These are phyloP conservation scores for Schizotus pectinicornis DNA, from an alignment of 2,888 invertebrate species.

Conservation along the genomic window DNA sequence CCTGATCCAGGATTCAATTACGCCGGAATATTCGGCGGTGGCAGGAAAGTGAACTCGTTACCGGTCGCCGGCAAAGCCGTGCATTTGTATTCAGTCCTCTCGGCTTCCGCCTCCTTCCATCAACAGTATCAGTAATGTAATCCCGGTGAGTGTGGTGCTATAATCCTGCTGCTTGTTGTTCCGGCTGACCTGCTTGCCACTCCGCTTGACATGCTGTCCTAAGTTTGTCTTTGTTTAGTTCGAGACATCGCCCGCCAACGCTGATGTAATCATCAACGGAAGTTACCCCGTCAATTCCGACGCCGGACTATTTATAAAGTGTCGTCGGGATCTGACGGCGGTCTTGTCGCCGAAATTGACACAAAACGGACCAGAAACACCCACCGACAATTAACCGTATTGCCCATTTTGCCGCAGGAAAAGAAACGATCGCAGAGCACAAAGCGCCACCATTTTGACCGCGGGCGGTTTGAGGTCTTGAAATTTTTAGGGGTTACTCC, in stretches of 20 bases:
- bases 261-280: slow-evolving; percentile 27
- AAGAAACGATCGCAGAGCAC: no score
- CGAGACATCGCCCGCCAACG: slow-evolving; percentile 9
- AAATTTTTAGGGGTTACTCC: no score
- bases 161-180: slow-evolving; percentile 39
- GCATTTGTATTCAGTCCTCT: slow-evolving; percentile 39
- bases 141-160: slow-evolving; percentile 41
- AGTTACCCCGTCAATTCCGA: slow-evolving; percentile 20
- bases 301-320: slow-evolving; percentile 17
- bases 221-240: slow-evolving; percentile 33
- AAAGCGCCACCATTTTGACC: no score
- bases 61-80: slow-evolving; percentile 28
- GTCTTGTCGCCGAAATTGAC: no score
- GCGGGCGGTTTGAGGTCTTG: no score
- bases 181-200: slow-evolving; percentile 41
- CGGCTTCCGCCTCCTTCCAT: slow-evolving; percentile 36
- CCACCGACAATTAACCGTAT: no score
- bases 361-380: no score
- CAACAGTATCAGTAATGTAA: slow-evolving; percentile 44
- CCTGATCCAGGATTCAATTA: slow-evolving; percentile 14
- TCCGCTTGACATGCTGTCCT: slow-evolving; percentile 36
- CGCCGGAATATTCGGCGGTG: slow-evolving; percentile 5
- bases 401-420: no score
- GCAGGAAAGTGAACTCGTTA: slow-evolving; percentile 29
- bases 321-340: neutral